Evolutionary conservation across 2,113 vertebrate species (phyloP).

Genomic region (Nesospiza acunhae): DNA sequence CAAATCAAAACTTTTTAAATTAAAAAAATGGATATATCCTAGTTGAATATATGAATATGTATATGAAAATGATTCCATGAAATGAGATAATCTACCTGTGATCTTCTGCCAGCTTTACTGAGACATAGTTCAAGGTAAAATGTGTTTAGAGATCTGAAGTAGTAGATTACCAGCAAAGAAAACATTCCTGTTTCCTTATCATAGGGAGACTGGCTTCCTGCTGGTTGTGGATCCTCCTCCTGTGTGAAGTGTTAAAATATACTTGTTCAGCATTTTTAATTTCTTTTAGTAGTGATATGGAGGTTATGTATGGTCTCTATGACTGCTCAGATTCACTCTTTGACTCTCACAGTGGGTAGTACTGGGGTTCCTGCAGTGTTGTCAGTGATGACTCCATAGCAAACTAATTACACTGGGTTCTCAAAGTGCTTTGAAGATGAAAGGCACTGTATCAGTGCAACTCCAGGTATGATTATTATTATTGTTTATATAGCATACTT

Average conservation of each 20-base stretch:
- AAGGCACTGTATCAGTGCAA: constrained; percentile 15
- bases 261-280: constrained; percentile 6
- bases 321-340: background rate
- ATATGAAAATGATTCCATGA: background rate
- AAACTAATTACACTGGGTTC: constrained; percentile 18
- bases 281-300: background rate
- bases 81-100: constrained; percentile 33
- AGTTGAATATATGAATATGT: background rate
- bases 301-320: background rate
- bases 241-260: background rate
- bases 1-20: background rate
- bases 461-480: background rate
- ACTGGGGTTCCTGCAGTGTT: background rate
- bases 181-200: constrained; percentile 51
- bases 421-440: constrained; percentile 57
- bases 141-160: constrained; percentile 41
- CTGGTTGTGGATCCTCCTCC: background rate
- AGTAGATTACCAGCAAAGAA: constrained; percentile 37
- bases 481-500: background rate
- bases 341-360: background rate
- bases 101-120: constrained; percentile 54
- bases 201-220: constrained; percentile 25
- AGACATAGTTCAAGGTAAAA: constrained; percentile 40
- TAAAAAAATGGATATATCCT: background rate
- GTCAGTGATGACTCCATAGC: background rate